Base-by-base conservation (phyloP, 2,797 vertebrate genomes). In the Chanos chanos region DNA sequence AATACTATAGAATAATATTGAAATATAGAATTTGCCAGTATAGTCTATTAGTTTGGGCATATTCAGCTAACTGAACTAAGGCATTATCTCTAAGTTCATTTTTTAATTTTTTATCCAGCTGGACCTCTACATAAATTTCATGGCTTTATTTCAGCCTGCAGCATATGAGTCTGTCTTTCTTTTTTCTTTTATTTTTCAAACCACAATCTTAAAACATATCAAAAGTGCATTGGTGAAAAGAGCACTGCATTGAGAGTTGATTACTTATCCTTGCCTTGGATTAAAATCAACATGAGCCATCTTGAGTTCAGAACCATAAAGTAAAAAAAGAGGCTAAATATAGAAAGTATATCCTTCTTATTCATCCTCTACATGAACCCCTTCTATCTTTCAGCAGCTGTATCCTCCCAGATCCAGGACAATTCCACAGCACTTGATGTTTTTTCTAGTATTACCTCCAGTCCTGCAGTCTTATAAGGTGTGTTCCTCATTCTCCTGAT, bases 171-270 rank as follows among this genome's bases (percentile, higher is more conserved):
- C 36, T 61, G 48, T 24, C 27, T 49, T 19, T 68, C n/a, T n/a
- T n/a, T n/a, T n/a, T n/a, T n/a, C n/a, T n/a, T n/a, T n/a, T n/a
- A n/a, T n/a, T n/a, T n/a, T n/a, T n/a, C n/a, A n/a, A n/a, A n/a
- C n/a, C n/a, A n/a, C n/a, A n/a, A n/a, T n/a, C 28, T 30, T 58
- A n/a, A n/a, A n/a, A n/a, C n/a, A 70, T 44, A 64, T 64, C 68
- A 66, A 59, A 73, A 73, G 63, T 59, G 70, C 41, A 67, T 70
- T 52, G 67, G 12, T 3, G 16, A 16, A 15, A 40, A 45, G 39
- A 61, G 49, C 41, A 58, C 24, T 52, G 34, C 40, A 59, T 63
- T 62, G 55, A 39, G n/a, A 60, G 48, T 65, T 50, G 16, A 61
- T 67, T 56, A 61, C 40, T 40, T 41, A 47, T 52, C 39, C 40